A percentile compares a stretch with the other conserved stretches of the same genome.
Conservation (phyloP, 2,888 invertebrate genomes). For the Parasteatoda lunata region DNA sequence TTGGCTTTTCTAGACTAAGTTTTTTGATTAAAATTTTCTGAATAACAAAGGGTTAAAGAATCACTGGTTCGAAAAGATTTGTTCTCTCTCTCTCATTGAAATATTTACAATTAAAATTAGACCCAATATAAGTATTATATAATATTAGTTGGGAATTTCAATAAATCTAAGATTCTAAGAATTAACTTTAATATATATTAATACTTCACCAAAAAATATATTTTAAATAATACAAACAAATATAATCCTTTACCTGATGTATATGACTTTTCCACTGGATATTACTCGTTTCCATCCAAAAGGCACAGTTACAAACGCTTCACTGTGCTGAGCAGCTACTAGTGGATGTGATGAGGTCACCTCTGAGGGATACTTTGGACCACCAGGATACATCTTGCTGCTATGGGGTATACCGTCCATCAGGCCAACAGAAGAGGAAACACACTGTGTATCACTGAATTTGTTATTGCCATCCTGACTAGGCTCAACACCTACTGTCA, state of each 20-base stretch:
- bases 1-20: no score
- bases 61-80: no score
- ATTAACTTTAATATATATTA: no score
- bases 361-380: slow-evolving; percentile 37
- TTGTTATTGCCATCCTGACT: background rate
- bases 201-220: no score
- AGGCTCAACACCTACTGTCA: slow-evolving; percentile 8
- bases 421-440: slow-evolving; percentile 13
- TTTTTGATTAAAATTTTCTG: no score
- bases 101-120: no score
- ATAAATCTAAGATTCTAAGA: no score
- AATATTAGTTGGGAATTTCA: no score
- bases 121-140: no score
- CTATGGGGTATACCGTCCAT: background rate
- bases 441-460: background rate
- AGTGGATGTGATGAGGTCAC: slow-evolving; percentile 10
- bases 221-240: no score
- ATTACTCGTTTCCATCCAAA: slow-evolving; percentile 85
- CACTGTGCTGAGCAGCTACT: slow-evolving; percentile 40
- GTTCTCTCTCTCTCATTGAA: no score
- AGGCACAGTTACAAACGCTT: slow-evolving; percentile 78
- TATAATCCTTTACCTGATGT: slow-evolving; percentile 81
- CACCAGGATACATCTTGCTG: slow-evolving; percentile 40
- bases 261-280: slow-evolving; percentile 83
- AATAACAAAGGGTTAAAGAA: no score